Base-by-base conservation (phyloP, 37 sponge, comb jelly and placozoan species). In the Geodia barretti region DNA sequence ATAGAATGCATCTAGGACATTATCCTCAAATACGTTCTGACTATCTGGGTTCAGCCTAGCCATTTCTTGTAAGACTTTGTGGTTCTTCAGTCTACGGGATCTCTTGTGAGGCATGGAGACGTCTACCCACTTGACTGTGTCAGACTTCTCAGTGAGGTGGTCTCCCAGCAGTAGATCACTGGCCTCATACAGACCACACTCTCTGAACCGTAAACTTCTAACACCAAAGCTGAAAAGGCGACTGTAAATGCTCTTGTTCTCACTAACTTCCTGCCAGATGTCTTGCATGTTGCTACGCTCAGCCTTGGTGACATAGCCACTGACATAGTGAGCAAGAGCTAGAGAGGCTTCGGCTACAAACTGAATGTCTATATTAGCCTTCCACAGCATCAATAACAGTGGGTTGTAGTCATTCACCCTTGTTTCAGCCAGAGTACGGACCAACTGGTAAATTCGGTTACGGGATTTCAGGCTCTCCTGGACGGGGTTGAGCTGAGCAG, bases 371-470 rank as follows among this genome's bases (percentile, higher is more conserved):
- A 77, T 63, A 69, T 89, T 89, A 20, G 84, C 84, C 74, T 79
- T 89, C 89, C 89, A 88, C 35, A 82, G 32, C 32, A 72, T 23
- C 28, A 82, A 73, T 72, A 88, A 35, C 28, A 76, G 59, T 17
- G 89, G 89, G 77, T 82, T 88, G 68, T 88, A 82, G 66, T 82
- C 83, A 54, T 88, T 88, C 23, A 88, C 83, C 37, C 83, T 68
- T 11, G 24, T 41, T 75, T 88, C 88, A 32, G 24, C 34, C 14
- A 28, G 38, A 26, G 36, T 24, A 26, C 84, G 74, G 4, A 19
- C 32, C 14, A 88, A 60, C 14, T 84, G 34, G 70, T 89, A 84
- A 30, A 84, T 73, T 25, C 42, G 72, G 31, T 74, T 37, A 26
- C 75, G 36, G 30, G 39, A 31, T 31, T 88, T 82, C n/a, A 82